Evolutionary conservation across 2,113 vertebrate species (phyloP).

Genomic region (Sinosuthora webbiana): DNA sequence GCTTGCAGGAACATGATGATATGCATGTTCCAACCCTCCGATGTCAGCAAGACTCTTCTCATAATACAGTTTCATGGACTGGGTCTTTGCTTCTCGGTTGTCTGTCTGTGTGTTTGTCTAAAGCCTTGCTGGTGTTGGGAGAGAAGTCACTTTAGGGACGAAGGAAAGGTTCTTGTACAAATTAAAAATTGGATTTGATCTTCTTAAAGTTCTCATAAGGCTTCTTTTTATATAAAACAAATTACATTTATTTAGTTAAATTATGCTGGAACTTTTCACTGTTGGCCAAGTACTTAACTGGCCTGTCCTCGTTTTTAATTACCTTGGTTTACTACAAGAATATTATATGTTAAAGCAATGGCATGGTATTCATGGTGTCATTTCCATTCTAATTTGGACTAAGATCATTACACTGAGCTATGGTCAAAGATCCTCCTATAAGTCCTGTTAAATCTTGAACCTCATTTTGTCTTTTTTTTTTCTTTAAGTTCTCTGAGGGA

Average conservation of each 20-base stretch:
- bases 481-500: not conserved
- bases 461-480: not conserved
- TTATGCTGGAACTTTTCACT: not conserved
- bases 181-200: not conserved
- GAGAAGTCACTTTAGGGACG: not conserved
- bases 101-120: not conserved
- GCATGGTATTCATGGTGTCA: not conserved
- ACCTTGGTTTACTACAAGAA: not conserved
- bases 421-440: not conserved
- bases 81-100: not conserved
- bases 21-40: accelerated
- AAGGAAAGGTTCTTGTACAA: not conserved
- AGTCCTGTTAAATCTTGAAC: not conserved
- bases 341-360: not conserved
- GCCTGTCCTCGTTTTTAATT: not conserved
- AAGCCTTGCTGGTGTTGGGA: not conserved
- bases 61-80: not conserved
- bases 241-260: not conserved
- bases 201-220: not conserved
- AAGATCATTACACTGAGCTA: not conserved
- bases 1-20: not conserved
- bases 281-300: not conserved
- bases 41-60: not conserved
- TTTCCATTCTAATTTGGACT: not conserved
- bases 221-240: not conserved